Percentiles rank a stretch among this genome's conserved stretches.
phyloP scores from a whole-genome alignment of 2,113 vertebrate genomes.

The Clarias macrocephalus region DNA sequence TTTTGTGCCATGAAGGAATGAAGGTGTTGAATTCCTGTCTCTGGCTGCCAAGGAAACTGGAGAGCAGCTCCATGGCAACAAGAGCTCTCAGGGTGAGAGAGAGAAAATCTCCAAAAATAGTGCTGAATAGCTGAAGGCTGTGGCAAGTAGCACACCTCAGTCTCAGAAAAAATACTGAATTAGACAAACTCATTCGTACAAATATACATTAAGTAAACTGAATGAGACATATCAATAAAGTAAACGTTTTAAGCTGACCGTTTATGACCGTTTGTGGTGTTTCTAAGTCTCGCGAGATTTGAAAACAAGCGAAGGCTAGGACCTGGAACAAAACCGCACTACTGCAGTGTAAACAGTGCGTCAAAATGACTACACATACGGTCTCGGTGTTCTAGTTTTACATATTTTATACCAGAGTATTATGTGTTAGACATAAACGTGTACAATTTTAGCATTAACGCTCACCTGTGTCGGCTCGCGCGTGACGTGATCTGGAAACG shows the following conservation, averaged over 20 bases:
- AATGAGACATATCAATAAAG: background rate
- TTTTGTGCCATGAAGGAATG: constrained; percentile 35
- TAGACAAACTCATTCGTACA: background rate
- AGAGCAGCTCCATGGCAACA: constrained; percentile 45
- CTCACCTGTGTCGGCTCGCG: constrained; percentile 6
- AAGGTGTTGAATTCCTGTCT: constrained; percentile 33
- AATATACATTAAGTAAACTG: background rate
- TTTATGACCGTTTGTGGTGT: background rate
- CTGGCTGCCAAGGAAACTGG: constrained; percentile 44
- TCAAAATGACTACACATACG: background rate
- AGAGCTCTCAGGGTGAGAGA: constrained; percentile 29
- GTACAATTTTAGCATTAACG: background rate
- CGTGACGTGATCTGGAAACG: background rate
- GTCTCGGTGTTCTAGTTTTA: background rate
- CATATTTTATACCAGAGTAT: background rate
- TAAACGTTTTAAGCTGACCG: background rate
- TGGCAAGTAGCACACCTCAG: background rate
- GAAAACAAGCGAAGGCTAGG: background rate
- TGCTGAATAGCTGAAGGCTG: background rate
- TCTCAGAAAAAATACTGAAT: background rate
- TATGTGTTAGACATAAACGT: background rate
- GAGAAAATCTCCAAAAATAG: constrained; percentile 35
- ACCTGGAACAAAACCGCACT: background rate
- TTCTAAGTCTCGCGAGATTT: constrained; percentile 19
- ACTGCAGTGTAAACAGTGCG: background rate